These are phyloP conservation scores for Drosophila nr. fundita DNA, from an alignment of 2,888 invertebrate genomes.

Conservation along the genomic window DNA sequence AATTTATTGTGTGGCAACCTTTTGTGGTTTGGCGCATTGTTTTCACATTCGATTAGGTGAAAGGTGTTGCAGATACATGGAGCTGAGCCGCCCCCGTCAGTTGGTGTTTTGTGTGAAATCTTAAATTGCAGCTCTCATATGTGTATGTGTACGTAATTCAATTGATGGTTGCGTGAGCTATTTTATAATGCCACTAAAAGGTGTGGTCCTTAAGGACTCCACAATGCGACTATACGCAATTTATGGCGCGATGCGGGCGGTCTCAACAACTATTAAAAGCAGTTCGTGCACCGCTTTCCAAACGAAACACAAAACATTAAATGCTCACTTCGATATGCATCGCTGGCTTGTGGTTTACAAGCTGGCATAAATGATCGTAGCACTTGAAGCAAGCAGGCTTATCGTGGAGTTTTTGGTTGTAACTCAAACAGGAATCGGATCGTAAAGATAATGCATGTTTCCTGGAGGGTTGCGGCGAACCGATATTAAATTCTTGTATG, in stretches of 20 bases:
- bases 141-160: conserved; percentile 41
- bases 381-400: conserved; percentile 19
- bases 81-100: conserved; percentile 3
- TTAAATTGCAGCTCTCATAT: conserved; percentile 64
- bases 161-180: conserved; percentile 70
- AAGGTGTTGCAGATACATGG: conserved; percentile 61
- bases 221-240: conserved; percentile 23
- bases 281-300: conserved; percentile 60
- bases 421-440: conserved; percentile 28
- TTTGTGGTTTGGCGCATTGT: conserved; percentile 69
- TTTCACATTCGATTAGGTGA: conserved; percentile 62
- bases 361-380: conserved; percentile 37
- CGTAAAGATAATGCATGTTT: conserved; percentile 18
- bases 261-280: conserved; percentile 49
- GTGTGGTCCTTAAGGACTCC: conserved; percentile 26
- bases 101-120: conserved; percentile 67
- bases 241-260: conserved; percentile 75
- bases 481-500: not conserved
- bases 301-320: conserved; percentile 23
- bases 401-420: not conserved
- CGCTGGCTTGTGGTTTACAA: conserved; percentile 28
- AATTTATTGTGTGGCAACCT: conserved; percentile 66
- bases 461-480: not conserved
- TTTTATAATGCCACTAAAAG: conserved; percentile 50
- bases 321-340: conserved; percentile 61